phyloP scores from a whole-genome alignment of 2,113 vertebrate genomes.

The Salvelinus namaycush region DNA sequence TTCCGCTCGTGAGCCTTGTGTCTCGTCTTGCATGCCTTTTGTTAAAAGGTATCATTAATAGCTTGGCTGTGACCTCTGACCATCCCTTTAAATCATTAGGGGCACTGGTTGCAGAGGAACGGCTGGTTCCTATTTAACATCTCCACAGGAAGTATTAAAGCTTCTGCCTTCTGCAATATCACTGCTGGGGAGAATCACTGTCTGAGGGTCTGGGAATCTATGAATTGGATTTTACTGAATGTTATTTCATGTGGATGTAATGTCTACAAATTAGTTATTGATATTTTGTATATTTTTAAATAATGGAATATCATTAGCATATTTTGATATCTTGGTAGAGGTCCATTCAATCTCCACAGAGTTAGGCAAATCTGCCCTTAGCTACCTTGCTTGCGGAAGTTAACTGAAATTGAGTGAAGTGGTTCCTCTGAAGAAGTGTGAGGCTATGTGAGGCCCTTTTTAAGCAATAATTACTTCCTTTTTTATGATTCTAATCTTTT shows the following conservation, averaged over 20 bases:
- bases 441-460: no score
- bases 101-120: conserved; percentile 24
- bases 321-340: no score
- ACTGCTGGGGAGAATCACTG: conserved; percentile 17
- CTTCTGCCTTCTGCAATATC: background rate
- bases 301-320: no score
- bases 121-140: conserved; percentile 67
- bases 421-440: no score
- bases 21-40: conserved; percentile 55
- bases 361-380: no score
- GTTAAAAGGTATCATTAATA: conserved; percentile 70
- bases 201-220: conserved; percentile 3
- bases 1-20: conserved; percentile 35
- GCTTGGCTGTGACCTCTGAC: conserved; percentile 65
- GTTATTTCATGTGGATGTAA: background rate
- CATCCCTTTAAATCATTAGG: conserved; percentile 69
- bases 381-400: no score
- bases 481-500: no score
- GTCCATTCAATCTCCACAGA: no score
- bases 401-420: no score
- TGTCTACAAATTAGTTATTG: background rate
- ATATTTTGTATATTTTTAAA: no score
- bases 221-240: background rate
- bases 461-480: no score
- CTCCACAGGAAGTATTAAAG: conserved; percentile 48